These are phyloP conservation scores for Trichacis sp. DNA, from an alignment of 2,888 invertebrate genomes.

Conservation along the genomic window DNA sequence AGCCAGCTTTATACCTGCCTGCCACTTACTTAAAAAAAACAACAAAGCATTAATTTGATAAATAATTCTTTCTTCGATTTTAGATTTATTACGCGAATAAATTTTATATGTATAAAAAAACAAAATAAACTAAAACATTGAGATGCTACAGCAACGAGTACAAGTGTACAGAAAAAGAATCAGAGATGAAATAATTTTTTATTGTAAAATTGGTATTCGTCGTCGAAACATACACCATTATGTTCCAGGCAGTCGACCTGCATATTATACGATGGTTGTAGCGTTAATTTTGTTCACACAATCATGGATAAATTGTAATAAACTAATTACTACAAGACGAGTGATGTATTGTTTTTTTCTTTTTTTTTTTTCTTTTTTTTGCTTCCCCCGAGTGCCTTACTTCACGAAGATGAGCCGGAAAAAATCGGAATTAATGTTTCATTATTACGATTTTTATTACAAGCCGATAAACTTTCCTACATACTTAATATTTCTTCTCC, in stretches of 20 bases:
- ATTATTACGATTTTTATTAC: slow-evolving; percentile 6
- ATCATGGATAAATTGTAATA: slow-evolving; percentile 61
- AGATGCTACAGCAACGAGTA: slow-evolving; percentile 49
- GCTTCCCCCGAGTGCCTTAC: no score
- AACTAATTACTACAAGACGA: slow-evolving; percentile 58
- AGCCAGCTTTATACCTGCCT: slow-evolving; percentile 69
- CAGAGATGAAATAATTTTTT: slow-evolving; percentile 50
- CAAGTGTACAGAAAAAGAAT: slow-evolving; percentile 54
- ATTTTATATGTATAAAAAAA: slow-evolving; percentile 10
- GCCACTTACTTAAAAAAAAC: slow-evolving; percentile 50
- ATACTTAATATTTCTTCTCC: not conserved
- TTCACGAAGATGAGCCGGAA: not conserved
- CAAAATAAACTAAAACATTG: slow-evolving; percentile 30
- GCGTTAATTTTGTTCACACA: slow-evolving; percentile 59
- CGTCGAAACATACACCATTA: slow-evolving; percentile 48
- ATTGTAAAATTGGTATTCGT: slow-evolving; percentile 52
- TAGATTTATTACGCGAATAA: slow-evolving; percentile 2
- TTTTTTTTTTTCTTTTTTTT: not conserved
- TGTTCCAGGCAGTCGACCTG: slow-evolving; percentile 47
- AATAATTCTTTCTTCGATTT: slow-evolving; percentile 52
- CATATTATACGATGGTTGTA: slow-evolving; percentile 49
- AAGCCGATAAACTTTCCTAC: slow-evolving; percentile 4
- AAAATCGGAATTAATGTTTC: not conserved
- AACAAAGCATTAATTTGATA: slow-evolving; percentile 52
- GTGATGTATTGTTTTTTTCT: slow-evolving; percentile 12